Conservation (phyloP, 1,140 invertebrate genomes). For the Archegozetes longisetosus region DNA sequence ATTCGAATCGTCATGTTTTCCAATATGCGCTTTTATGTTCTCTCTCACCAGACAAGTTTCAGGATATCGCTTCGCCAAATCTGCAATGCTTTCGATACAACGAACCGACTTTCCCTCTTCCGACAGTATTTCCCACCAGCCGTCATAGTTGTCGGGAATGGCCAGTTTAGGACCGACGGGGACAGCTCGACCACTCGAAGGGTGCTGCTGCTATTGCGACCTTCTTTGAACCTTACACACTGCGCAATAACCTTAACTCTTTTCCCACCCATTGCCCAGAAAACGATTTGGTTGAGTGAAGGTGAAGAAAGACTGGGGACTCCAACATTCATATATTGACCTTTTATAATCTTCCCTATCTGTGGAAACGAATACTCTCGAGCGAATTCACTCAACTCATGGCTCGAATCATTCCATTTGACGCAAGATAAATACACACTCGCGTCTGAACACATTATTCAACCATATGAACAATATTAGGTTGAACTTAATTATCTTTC, state of each 20-base stretch:
- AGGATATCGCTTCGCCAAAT: constrained; percentile 56
- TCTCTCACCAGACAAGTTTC: constrained; percentile 69
- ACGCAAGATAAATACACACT: constrained; percentile 24
- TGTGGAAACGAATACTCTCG: constrained; percentile 58
- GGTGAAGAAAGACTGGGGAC: constrained; percentile 66
- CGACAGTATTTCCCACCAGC: constrained; percentile 82
- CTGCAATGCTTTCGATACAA: constrained; percentile 69
- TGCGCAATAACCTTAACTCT: constrained; percentile 66
- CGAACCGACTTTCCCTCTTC: constrained; percentile 76
- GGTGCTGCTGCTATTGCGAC: constrained; percentile 26
- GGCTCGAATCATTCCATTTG: constrained; percentile 62
- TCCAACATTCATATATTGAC: constrained; percentile 72
- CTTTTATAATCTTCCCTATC: constrained; percentile 76
- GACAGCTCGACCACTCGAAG: constrained; percentile 37
- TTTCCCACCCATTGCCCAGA: constrained; percentile 63
- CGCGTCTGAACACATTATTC: neutral
- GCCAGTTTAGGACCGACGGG: constrained; percentile 61
- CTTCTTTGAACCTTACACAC: constrained; percentile 78
- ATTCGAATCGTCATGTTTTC: constrained; percentile 37
- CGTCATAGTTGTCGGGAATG: constrained; percentile 73
- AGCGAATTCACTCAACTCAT: constrained; percentile 59
- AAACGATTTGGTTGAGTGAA: constrained; percentile 59
- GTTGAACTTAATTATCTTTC: too few species aligned
- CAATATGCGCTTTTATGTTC: constrained; percentile 53
- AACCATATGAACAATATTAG: too few species aligned